phyloP scores from a whole-genome alignment of 2,888 invertebrate genomes.

The Steinernema hermaphroditum region DNA sequence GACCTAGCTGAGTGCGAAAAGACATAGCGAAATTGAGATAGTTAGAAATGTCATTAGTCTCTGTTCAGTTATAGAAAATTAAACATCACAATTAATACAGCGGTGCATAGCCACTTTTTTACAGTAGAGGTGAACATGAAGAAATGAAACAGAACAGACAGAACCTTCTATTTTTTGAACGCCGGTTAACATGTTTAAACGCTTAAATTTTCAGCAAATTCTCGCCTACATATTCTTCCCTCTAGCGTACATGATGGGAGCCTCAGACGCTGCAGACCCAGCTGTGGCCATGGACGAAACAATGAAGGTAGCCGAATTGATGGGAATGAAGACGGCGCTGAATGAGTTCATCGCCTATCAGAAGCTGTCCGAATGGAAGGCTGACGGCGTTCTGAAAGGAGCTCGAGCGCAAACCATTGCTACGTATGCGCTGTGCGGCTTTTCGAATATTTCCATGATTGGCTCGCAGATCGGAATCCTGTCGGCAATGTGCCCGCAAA shows the following conservation, averaged over 20 bases:
- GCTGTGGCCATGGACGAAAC: slow-evolving; percentile 46
- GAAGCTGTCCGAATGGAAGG: neutral
- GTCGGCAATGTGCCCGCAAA: slow-evolving; percentile 46
- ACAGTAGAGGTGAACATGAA: too few relatives aligned
- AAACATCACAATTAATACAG: too few relatives aligned
- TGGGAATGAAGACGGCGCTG: slow-evolving; percentile 62
- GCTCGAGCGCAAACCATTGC: slow-evolving; percentile 57
- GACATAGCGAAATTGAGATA: too few relatives aligned
- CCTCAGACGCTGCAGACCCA: slow-evolving; percentile 48
- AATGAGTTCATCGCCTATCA: slow-evolving; percentile 63
- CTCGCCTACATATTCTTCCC: slow-evolving; percentile 55
- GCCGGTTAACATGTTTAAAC: too few relatives aligned
- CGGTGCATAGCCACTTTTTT: too few relatives aligned
- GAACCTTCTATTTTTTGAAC: too few relatives aligned
- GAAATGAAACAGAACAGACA: neutral
- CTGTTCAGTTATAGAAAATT: too few relatives aligned
- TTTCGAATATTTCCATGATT: slow-evolving; percentile 68
- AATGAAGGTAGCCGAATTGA: slow-evolving; percentile 53
- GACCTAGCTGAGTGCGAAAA: too few relatives aligned
- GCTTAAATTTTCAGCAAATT: slow-evolving; percentile 41
- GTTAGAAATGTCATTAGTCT: too few relatives aligned
- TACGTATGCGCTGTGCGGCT: slow-evolving; percentile 69
- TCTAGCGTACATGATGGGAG: slow-evolving; percentile 58
- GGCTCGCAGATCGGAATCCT: slow-evolving; percentile 67
- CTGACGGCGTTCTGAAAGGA: neutral